Evolutionary conservation across 2,888 invertebrate genomes (phyloP).

Genomic region (Ptycholaimellus sp.): DNA sequence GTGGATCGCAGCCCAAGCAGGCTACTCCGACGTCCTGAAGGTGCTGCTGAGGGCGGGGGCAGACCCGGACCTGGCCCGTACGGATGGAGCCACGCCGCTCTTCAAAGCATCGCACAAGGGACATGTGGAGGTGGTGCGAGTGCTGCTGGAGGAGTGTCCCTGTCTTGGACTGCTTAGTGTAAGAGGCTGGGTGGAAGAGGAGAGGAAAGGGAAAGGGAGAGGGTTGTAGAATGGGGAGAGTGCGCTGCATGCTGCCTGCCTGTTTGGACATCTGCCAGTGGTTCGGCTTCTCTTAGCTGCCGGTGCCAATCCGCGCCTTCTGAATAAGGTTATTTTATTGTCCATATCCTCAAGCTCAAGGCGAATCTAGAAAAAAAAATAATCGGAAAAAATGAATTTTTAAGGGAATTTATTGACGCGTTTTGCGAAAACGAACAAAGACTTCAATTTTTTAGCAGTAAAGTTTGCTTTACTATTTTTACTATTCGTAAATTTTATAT

Average conservation of each 20-base stretch:
- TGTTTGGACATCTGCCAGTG: conserved; percentile 58
- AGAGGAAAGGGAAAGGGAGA: too few relatives aligned
- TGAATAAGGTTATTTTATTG: conserved; percentile 49
- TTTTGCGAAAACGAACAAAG: too few relatives aligned
- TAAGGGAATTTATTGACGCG: too few relatives aligned
- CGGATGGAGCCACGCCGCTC: conserved; percentile 75
- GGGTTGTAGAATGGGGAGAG: conserved; percentile 65
- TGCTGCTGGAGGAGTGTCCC: conserved; percentile 46
- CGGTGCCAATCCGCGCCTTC: conserved; percentile 41
- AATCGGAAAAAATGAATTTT: too few relatives aligned
- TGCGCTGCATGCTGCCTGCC: conserved; percentile 63
- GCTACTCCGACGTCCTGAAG: conserved; percentile 53
- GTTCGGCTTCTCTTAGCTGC: conserved; percentile 48
- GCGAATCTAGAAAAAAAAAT: too few relatives aligned
- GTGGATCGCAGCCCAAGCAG: conserved; percentile 87
- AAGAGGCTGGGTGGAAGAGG: too few relatives aligned
- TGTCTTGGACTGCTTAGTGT: too few relatives aligned
- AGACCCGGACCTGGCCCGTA: conserved; percentile 23
- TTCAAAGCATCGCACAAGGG: conserved; percentile 86
- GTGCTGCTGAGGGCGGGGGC: conserved; percentile 53
- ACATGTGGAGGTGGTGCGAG: conserved; percentile 57
- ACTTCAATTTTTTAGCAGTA: too few relatives aligned
- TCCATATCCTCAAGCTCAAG: too few relatives aligned
- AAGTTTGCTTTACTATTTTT: too few relatives aligned
- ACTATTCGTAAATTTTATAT: too few relatives aligned